Conservation (phyloP, 2,113 vertebrate genomes). For the Leiothrix lutea region DNA sequence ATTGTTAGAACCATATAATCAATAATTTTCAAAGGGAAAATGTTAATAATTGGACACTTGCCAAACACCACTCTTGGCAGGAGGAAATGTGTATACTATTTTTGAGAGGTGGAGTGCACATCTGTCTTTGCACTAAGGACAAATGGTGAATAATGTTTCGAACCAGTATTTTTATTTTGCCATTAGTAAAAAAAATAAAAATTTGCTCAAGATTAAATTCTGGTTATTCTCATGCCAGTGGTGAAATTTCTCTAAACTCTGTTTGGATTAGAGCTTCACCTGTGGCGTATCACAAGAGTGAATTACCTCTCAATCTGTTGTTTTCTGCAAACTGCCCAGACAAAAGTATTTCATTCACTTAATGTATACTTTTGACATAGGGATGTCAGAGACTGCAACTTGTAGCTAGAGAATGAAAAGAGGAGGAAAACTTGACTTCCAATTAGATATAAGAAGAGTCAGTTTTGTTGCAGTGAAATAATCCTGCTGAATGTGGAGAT, state of each 20-base stretch:
- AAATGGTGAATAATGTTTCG: neutral
- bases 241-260: neutral
- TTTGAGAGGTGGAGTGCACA: neutral
- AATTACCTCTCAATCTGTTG: neutral
- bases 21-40: constrained; percentile 18
- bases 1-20: neutral
- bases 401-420: neutral
- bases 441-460: neutral
- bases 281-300: neutral
- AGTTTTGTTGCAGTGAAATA: neutral
- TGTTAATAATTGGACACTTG: neutral
- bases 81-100: neutral
- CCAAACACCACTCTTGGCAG: neutral
- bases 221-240: neutral
- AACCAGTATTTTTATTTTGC: neutral
- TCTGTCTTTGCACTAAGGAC: neutral
- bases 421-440: neutral
- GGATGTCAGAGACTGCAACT: neutral
- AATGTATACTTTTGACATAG: neutral
- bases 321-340: neutral
- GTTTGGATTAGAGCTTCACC: neutral
- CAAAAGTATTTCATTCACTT: neutral
- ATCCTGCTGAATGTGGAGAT: neutral
- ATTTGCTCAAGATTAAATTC: neutral
- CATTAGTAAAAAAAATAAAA: neutral